Base-by-base conservation (phyloP, 2,797 vertebrate genomes). In the Phrynocephalus forsythii region DNA sequence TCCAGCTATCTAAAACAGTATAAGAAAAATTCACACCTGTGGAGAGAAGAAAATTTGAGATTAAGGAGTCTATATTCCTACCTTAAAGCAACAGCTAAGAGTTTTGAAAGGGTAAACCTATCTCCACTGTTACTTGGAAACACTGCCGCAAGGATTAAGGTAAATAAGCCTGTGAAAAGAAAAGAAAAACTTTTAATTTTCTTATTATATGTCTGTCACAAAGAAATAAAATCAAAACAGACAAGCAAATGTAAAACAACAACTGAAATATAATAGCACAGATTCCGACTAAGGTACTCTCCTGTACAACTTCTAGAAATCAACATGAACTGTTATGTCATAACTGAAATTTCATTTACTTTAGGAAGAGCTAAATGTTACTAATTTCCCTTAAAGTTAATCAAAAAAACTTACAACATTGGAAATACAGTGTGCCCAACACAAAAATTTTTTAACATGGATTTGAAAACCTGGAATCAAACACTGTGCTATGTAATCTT, bases 111-210 rank as follows among this genome's bases (percentile, higher is more conserved):
- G 9, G 99, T 99, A 96, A 99, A 99, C 1, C 99, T 97, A 92
- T 99, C 99, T 72, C 98, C 99, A 95, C 98, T 99, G 97, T 98
- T 99, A 95, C 99, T 99, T 89, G 99, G 99, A 96, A 99, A 99
- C 92, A 99, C 97, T 89, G 98, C 98, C n/a, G 98, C 98, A 90
- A 99, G 93, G 92, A 99, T 98, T 94, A 99, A 96, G 0, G 99
- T 99, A 90, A 99, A 99, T 88, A 99, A 97, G 69, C 98, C 98
- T 99, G 94, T 73, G 88, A 89, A 3, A 88, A 50, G 91, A 87
- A 87, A 83, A 50, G 69, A 90, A 69, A 89, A 38, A 88, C 48
- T 28, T 73, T n/a, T 86, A 88, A 73, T 28, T 66, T 84, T 18
- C 82, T 24, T 91, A 86, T 9, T 16, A 75, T 88, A 7, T 68